Base-by-base conservation (phyloP, 2,113 vertebrate genomes). In the Stigmatopora nigra region DNA sequence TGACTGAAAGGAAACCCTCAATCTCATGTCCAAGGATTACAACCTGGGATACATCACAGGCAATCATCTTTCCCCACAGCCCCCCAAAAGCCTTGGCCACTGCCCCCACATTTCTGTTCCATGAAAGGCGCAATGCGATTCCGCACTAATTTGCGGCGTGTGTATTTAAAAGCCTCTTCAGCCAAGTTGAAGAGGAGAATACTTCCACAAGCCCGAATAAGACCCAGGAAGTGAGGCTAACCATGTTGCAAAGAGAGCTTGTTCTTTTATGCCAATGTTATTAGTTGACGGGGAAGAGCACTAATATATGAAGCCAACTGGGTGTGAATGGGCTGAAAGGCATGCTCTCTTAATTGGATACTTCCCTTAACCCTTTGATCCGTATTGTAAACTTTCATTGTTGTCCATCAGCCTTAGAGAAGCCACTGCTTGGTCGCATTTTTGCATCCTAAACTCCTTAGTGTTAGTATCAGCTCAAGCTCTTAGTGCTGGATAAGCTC, bases 21-120 rank as follows among this genome's bases (percentile, higher is more conserved):
- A 79, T 89, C 86, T 82, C 86, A 87, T 88, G 88, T 88, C 86
- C 85, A 72, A 83, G 88, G 88, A 91, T 91, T 91, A 91, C 85
- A 88, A 88, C 86, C 88, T 85, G 82, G 87, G 84, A 88, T 83
- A 88, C 86, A 90, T 91, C 87, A 90, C 87, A 87, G 72, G 88
- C 84, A 89, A 89, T 90, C 85, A 89, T 89, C 80, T 78, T 7
- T 79, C 82, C 75, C 78, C 81, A 51, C 78, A 20, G 49, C 74
- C 66, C 75, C 72, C 19, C 5, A 63, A 68, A 82, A 85, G 69
- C 36, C 58, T 58, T 36, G 45, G 72, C 68, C n/a, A 12, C 48
- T 69, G 46, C 64, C 52, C 74, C 65, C 71, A 35, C 49, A 74
- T 62, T 67, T 65, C 74, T 78, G 79, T 80, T 83, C 77, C 68